Conservation (phyloP, 2,113 vertebrate genomes). For the Pterocles orientalis region DNA sequence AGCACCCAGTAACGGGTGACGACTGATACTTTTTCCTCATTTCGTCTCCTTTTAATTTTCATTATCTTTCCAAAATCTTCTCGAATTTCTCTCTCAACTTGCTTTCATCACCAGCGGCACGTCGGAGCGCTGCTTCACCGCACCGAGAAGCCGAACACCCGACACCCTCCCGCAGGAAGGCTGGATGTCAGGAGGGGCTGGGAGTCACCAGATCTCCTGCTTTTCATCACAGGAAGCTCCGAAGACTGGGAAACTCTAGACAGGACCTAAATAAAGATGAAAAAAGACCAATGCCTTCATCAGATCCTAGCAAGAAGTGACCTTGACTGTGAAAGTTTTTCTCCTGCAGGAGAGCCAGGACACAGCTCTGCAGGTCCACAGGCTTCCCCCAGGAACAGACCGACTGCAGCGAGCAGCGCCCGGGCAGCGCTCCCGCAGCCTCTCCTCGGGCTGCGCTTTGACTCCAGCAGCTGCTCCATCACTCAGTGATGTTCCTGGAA, state of each 20-base stretch:
- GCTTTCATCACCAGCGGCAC: neutral
- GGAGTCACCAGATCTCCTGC: neutral
- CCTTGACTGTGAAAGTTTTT: neutral
- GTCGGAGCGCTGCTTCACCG: accelerated
- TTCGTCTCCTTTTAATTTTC: neutral
- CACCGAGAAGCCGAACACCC: neutral
- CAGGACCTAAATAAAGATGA: neutral
- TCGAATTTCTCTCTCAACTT: neutral
- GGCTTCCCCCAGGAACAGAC: neutral
- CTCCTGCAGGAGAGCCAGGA: too few species aligned
- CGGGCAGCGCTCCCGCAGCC: neutral
- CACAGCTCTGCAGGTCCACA: neutral
- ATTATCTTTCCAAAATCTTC: neutral
- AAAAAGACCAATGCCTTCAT: neutral
- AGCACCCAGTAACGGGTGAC: neutral
- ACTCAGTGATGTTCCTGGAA: neutral
- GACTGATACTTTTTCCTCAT: neutral
- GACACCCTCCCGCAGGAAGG: neutral
- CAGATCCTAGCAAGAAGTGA: neutral
- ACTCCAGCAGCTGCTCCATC: neutral
- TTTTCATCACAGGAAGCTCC: neutral
- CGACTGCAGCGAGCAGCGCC: neutral
- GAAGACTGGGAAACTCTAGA: neutral
- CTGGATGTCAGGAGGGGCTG: neutral
- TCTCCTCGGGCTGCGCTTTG: neutral